These are phyloP conservation scores for Pycnomerus fuliginosus DNA, from an alignment of 2,888 invertebrate genomes.

Conservation along the genomic window DNA sequence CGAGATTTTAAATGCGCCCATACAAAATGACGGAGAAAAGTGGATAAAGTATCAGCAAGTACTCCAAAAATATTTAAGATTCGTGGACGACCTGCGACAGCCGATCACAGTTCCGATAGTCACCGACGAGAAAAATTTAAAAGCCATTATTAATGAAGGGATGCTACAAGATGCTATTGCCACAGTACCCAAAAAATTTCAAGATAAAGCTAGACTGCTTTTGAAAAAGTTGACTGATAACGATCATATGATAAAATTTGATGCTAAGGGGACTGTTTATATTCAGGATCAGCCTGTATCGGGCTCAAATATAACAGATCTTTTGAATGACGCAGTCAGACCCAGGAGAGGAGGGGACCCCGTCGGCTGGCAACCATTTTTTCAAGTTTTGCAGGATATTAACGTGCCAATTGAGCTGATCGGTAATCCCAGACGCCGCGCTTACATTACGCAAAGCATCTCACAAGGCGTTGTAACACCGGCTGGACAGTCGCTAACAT, in stretches of 20 bases:
- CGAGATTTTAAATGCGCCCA: constrained; percentile 6
- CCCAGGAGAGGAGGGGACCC: neutral
- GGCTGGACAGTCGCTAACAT: constrained; percentile 1
- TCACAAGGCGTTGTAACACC: neutral
- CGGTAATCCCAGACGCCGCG: neutral
- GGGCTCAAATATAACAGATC: constrained; percentile 5
- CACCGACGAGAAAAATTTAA: constrained; percentile 1
- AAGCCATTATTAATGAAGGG: neutral
- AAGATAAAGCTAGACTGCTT: constrained; percentile 1
- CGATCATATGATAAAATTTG: neutral
- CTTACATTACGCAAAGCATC: neutral
- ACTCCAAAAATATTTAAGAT: constrained; percentile 12
- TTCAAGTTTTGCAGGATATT: constrained; percentile 4
- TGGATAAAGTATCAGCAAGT: constrained; percentile 4
- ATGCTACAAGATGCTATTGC: neutral
- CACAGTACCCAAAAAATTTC: constrained; percentile 4
- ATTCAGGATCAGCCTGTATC: neutral
- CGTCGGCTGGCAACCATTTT: neutral
- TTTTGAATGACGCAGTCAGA: constrained; percentile 3
- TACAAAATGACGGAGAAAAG: constrained; percentile 5
- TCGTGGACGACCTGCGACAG: neutral
- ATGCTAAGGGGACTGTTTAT: constrained; percentile 2
- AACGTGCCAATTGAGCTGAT: neutral
- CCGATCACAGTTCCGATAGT: neutral
- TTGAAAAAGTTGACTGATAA: neutral